These are phyloP conservation scores for Trichogramma pretiosum DNA, from an alignment of 1,140 invertebrate genomes.

Conservation along the genomic window DNA sequence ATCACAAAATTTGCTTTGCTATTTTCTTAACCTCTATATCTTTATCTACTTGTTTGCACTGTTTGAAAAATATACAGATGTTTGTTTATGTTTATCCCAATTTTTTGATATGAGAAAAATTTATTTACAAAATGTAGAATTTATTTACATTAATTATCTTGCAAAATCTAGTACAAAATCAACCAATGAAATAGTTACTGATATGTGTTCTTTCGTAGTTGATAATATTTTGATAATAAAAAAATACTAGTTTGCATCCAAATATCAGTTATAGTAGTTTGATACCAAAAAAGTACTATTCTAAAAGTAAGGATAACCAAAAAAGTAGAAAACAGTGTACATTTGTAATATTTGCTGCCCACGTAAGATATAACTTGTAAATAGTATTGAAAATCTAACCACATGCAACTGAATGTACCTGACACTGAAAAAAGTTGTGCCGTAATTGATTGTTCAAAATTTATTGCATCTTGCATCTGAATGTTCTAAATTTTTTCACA, in stretches of 20 bases:
- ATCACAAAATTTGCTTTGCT: conserved; percentile 12
- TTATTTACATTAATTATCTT: conserved; percentile 9
- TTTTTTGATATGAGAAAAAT: too few species aligned
- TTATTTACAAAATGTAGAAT: conserved; percentile 5
- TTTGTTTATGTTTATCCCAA: background rate
- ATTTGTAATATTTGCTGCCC: conserved; percentile 1
- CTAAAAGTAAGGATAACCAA: background rate
- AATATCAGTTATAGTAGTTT: background rate
- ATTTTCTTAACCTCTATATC: background rate
- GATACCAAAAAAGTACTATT: background rate
- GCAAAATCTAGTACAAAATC: conserved; percentile 11
- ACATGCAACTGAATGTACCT: conserved; percentile 10
- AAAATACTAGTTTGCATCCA: background rate
- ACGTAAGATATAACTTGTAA: conserved; percentile 9
- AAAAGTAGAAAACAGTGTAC: conserved; percentile 10
- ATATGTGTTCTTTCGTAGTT: conserved; percentile 2
- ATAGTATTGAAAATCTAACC: conserved; percentile 7
- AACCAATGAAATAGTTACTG: background rate
- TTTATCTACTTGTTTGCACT: background rate
- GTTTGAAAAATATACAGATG: background rate
- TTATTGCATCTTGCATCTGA: conserved; percentile 7
- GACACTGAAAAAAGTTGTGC: conserved; percentile 2
- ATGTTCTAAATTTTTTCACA: background rate
- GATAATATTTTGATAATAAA: background rate
- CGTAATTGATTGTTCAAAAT: conserved; percentile 4